Conservation (phyloP, 2,797 vertebrate genomes). For the Fringilla coelebs region DNA sequence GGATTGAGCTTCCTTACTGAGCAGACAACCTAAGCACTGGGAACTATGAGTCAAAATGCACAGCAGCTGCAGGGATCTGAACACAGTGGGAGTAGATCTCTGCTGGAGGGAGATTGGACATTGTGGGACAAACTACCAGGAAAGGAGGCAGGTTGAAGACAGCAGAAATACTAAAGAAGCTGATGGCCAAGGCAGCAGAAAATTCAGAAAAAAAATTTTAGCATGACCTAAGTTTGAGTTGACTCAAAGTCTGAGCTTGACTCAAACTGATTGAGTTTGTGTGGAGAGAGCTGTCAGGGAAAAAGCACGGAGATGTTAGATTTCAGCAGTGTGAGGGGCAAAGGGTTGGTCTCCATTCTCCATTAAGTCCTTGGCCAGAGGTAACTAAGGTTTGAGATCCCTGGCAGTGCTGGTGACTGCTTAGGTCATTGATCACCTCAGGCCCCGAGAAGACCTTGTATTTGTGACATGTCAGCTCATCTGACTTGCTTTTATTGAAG, state of each 20-base stretch:
- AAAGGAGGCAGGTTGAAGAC: neutral
- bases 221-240: neutral
- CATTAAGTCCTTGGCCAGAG: neutral
- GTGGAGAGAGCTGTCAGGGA: neutral
- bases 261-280: neutral
- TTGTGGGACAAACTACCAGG: neutral
- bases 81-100: neutral
- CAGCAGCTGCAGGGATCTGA: neutral
- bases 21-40: neutral
- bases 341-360: neutral
- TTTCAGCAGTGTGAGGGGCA: neutral
- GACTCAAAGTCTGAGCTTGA: neutral
- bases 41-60: neutral
- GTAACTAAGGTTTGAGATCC: rapidly evolving
- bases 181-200: neutral
- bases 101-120: neutral
- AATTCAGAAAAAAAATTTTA: neutral
- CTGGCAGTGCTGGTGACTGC: neutral
- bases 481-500: neutral
- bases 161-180: neutral
- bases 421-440: neutral
- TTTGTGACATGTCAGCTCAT: neutral
- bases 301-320: neutral
- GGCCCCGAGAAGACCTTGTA: neutral
- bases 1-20: neutral